These are phyloP conservation scores for Erpetoichthys calabaricus DNA, from an alignment of 2,797 vertebrate genomes.

Conservation along the genomic window DNA sequence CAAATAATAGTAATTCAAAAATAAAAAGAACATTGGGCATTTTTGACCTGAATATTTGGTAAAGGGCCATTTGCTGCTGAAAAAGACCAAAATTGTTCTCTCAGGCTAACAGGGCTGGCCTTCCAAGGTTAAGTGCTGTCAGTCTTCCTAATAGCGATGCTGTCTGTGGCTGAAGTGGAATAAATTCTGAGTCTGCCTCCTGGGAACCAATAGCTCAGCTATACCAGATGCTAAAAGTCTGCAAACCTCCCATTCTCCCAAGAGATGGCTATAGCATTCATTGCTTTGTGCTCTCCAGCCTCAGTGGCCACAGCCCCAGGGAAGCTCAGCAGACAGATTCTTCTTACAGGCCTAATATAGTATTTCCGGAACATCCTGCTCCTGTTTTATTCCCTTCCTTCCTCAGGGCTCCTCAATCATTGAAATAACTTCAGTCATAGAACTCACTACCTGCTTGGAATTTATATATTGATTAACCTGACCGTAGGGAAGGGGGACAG, in stretches of 20 bases:
- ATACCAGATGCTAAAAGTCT: conserved; percentile 9
- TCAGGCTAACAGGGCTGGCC: neutral
- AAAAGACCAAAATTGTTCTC: conserved; percentile 3
- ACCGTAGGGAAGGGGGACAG: too few relatives aligned
- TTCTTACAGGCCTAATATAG: neutral
- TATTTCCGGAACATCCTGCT: neutral
- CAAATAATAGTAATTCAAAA: neutral
- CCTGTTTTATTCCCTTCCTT: neutral
- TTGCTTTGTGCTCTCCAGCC: neutral
- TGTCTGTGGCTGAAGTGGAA: conserved; percentile 3
- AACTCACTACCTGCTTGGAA: too few relatives aligned
- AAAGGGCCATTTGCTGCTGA: neutral
- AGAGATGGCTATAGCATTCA: neutral
- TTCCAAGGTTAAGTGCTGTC: conserved; percentile 2
- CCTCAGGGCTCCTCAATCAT: neutral
- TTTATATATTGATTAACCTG: too few relatives aligned
- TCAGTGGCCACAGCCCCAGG: neutral
- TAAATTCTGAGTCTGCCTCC: conserved; percentile 3
- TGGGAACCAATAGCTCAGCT: conserved; percentile 5
- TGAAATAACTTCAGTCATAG: too few relatives aligned
- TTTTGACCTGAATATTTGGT: neutral
- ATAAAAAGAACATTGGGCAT: neutral
- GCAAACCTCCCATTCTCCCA: neutral
- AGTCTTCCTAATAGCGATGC: neutral
- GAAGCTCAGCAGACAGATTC: neutral